These are phyloP conservation scores for Agrotis segetum DNA, from an alignment of 2,888 invertebrate genomes.

Conservation along the genomic window DNA sequence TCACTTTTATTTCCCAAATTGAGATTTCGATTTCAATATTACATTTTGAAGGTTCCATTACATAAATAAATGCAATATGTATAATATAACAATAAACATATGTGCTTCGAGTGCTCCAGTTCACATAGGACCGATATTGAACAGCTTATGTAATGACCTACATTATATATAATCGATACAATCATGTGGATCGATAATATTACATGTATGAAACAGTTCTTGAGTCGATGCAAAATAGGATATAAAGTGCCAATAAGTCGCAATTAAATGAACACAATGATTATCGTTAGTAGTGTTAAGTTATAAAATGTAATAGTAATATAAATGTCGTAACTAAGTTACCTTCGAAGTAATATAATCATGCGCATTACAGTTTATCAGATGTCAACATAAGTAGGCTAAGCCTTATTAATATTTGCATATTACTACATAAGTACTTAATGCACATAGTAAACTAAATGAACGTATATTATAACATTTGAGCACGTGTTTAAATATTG, in stretches of 20 bases:
- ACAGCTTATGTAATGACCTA: conserved; percentile 54
- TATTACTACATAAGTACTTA: conserved; percentile 15
- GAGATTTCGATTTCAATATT: conserved; percentile 15
- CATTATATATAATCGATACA: conserved; percentile 44
- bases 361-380: conserved; percentile 20
- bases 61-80: neutral
- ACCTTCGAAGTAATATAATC: conserved; percentile 39
- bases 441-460: conserved; percentile 24
- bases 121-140: conserved; percentile 42
- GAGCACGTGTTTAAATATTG: neutral
- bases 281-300: too few species aligned
- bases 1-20: conserved; percentile 3
- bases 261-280: conserved; percentile 23
- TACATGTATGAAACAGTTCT: conserved; percentile 19
- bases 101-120: conserved; percentile 42
- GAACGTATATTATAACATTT: neutral
- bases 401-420: conserved; percentile 47
- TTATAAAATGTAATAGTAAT: too few species aligned
- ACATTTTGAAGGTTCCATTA: conserved; percentile 5
- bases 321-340: conserved; percentile 1
- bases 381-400: conserved; percentile 30
- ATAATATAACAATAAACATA: conserved; percentile 35
- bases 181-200: conserved; percentile 33
- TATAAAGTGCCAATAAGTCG: conserved; percentile 3
- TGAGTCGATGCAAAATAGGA: conserved; percentile 8